These are phyloP conservation scores for Mya arenaria DNA, from an alignment of 1,140 invertebrate species.

Conservation along the genomic window DNA sequence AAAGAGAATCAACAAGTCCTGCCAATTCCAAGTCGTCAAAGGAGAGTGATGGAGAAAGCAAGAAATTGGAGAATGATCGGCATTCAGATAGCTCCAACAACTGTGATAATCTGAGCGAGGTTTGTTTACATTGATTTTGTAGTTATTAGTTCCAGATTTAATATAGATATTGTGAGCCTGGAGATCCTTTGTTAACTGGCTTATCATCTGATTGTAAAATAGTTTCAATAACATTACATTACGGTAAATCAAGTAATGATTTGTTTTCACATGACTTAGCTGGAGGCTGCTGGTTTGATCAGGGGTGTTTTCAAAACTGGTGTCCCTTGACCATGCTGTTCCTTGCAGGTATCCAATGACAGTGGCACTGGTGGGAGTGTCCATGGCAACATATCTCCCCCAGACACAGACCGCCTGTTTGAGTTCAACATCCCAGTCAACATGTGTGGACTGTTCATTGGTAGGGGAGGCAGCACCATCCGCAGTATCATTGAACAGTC, in stretches of 20 bases:
- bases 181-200: too few species aligned
- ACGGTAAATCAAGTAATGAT: too few species aligned
- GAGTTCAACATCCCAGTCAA: constrained; percentile 89
- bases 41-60: not conserved
- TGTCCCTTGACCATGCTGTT: too few species aligned
- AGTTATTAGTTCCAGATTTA: too few species aligned
- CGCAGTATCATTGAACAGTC: constrained; percentile 90
- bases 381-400: constrained; percentile 65
- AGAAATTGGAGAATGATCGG: not conserved
- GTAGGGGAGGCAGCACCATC: constrained; percentile 90
- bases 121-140: too few species aligned
- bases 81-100: constrained; percentile 41
- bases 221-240: too few species aligned
- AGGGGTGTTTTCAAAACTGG: too few species aligned
- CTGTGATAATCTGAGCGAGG: constrained; percentile 58
- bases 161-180: too few species aligned
- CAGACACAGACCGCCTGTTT: constrained; percentile 64
- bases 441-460: constrained; percentile 93
- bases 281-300: too few species aligned
- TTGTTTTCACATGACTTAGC: too few species aligned
- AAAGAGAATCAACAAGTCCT: not conserved
- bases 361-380: constrained; percentile 89
- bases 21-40: not conserved
- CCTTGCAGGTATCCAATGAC: constrained; percentile 87
- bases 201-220: too few species aligned